phyloP scores from a whole-genome alignment of 2,888 invertebrate species.

The Tipula vernalis region DNA sequence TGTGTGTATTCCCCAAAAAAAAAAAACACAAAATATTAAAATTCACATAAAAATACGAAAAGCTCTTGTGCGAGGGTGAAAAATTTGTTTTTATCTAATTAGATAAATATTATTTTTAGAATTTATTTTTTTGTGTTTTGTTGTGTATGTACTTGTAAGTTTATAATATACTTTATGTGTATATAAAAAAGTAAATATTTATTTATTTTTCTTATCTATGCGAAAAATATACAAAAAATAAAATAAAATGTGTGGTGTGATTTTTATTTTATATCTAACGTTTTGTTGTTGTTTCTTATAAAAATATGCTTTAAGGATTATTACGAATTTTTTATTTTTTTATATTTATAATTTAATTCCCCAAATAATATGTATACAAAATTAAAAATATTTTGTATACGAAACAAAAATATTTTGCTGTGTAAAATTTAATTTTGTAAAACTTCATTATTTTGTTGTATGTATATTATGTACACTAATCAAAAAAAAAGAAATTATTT shows the following conservation, averaged over 20 bases:
- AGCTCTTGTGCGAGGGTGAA: not conserved
- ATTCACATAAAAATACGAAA: not conserved
- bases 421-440: not conserved
- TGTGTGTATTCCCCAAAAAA: not conserved
- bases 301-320: not conserved
- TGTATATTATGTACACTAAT: not conserved
- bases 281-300: not conserved
- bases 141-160: not conserved
- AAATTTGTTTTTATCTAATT: not conserved
- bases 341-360: not conserved
- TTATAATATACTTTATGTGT: not conserved
- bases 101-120: conserved; percentile 4
- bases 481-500: not conserved
- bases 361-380: not conserved
- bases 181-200: not conserved
- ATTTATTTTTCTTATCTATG: not conserved
- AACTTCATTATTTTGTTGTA: not conserved
- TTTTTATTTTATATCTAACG: not conserved
- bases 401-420: not conserved
- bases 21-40: not conserved
- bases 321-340: not conserved
- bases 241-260: not conserved
- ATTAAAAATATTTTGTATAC: not conserved
- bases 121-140: not conserved
- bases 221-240: not conserved